Base-by-base conservation (phyloP, 1,140 invertebrate genomes). In the Bombus ignitus region DNA sequence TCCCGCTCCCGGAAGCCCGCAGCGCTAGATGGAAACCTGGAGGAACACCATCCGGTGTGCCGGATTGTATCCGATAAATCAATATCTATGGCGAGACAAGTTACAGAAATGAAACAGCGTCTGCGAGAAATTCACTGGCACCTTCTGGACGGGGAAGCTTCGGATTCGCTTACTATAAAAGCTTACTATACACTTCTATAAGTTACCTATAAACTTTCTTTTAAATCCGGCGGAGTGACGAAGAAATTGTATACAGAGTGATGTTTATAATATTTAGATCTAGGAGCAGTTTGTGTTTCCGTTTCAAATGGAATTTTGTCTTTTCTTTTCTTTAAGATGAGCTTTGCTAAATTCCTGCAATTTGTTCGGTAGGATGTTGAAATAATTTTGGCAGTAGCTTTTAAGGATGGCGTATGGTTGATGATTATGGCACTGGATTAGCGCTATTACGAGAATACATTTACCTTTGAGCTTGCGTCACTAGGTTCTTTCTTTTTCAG, bases 31-130 rank as follows among this genome's bases (percentile, higher is more conserved):
- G 68, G n/a, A 65, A 44, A 39, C 25, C 73, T 68, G 62, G n/a
- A 37, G 74, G 79, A 71, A 79, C 15, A 39, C 53, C 65, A 71
- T 74, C 53, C 25, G 47, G 15, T n/a, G 32, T 57, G 66, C 32
- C n/a, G 53, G 72, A 78, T 88, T 39, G 32, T 25, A 81, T 73
- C 22, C 68, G 2, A 32, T 73, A 81, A 85, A 70, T 76, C 87
- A 59, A 85, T 77, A 53, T 35, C 59, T 2, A 9, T 22, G 37
- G 35, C 25, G 66, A 25, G 18, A 39, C 18, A 62, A 32, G 57
- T 39, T 22, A 70, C 53, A 65, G 70, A 62, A 82, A 81, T 62
- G 68, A 80, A 81, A 47, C 44, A 65, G 22, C 76, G 53, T 47
- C 68, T 77, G 72, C 25, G 59, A 81, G 18, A 32, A 62, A 78